A percentile compares a stretch with the other conserved stretches of the same genome.
Evolutionary conservation across 2,113 vertebrate species (phyloP).

Genomic region (Phocoena phocoena): DNA sequence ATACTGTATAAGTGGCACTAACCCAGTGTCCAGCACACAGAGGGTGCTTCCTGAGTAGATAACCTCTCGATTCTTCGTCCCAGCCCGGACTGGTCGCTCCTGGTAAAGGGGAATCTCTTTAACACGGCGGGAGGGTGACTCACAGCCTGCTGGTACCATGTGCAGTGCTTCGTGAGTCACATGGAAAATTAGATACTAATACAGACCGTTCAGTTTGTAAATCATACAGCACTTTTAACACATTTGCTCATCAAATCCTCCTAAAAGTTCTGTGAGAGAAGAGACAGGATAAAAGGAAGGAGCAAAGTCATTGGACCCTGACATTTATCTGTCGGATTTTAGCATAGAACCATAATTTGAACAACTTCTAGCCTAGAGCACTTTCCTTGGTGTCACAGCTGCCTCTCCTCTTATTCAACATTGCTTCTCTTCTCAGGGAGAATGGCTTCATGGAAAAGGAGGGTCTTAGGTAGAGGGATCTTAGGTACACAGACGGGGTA

Average conservation of each 20-base stretch:
- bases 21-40: background rate
- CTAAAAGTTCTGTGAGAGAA: constrained; percentile 32
- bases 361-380: background rate
- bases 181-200: background rate
- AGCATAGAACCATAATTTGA: background rate
- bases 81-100: background rate
- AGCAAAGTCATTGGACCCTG: background rate
- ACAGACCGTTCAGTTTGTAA: background rate
- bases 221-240: background rate
- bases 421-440: background rate
- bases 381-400: background rate
- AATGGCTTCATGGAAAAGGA: background rate
- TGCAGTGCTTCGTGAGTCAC: background rate
- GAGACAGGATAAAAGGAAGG: background rate
- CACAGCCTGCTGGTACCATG: background rate
- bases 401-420: background rate
- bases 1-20: background rate
- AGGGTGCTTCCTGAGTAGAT: background rate
- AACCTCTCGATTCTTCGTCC: background rate
- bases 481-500: background rate
- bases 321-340: background rate
- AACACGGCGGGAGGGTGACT: background rate
- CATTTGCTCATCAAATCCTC: constrained; percentile 21
- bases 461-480: background rate
- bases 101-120: background rate